These are phyloP conservation scores for Patella pellucida DNA, from an alignment of 2,888 invertebrate genomes.

Conservation along the genomic window DNA sequence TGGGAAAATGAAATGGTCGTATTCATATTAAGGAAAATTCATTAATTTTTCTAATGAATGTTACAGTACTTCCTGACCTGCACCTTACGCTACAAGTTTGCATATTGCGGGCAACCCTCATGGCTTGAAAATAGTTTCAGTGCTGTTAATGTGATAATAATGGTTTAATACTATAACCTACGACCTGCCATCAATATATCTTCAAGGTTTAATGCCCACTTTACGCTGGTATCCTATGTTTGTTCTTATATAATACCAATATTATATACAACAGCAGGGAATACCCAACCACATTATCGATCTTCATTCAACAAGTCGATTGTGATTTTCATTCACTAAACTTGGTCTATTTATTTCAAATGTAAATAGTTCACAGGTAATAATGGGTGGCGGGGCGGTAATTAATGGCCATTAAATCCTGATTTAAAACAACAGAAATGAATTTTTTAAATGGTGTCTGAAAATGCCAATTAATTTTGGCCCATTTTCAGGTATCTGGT, in stretches of 20 bases:
- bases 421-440: conserved; percentile 1
- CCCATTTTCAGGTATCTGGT: conserved; percentile 9
- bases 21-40: too few species aligned
- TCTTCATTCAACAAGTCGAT: too few species aligned
- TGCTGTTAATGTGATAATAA: conserved; percentile 30
- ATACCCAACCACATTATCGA: too few species aligned
- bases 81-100: neutral
- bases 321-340: too few species aligned
- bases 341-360: too few species aligned
- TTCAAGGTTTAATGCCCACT: neutral
- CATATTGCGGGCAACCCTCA: neutral
- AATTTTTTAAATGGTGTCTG: neutral
- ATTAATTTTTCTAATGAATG: neutral
- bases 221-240: too few species aligned
- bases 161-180: conserved; percentile 30
- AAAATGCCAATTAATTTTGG: conserved; percentile 5
- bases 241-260: too few species aligned
- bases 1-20: too few species aligned
- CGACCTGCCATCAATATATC: conserved; percentile 20
- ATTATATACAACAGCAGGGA: too few species aligned
- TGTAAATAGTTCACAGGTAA: too few species aligned
- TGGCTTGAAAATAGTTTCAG: neutral
- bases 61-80: neutral
- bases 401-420: too few species aligned
- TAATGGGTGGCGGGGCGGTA: too few species aligned